A percentile compares a stretch with the other conserved stretches of the same genome.
phyloP scores from a whole-genome alignment of 2,888 invertebrate genomes.

The Melangyna quadrimaculata region DNA sequence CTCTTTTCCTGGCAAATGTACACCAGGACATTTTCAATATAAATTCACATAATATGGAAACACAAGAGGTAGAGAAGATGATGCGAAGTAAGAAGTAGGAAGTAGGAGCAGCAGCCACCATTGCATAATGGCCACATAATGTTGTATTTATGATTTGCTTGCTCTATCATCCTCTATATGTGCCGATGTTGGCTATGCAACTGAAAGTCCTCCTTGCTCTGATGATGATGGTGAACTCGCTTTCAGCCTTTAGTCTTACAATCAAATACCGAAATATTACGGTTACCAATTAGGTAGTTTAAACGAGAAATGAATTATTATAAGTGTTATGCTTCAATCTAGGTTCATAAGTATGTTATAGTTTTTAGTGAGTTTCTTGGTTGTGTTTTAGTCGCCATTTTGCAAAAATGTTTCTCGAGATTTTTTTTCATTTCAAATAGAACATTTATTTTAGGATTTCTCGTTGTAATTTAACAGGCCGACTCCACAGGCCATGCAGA shows the following conservation, averaged over 20 bases:
- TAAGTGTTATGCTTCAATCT: no score
- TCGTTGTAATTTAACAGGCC: no score
- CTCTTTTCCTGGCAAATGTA: slow-evolving; percentile 43
- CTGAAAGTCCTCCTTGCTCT: background rate
- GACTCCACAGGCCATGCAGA: no score
- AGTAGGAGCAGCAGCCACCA: slow-evolving; percentile 3
- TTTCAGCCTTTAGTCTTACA: background rate
- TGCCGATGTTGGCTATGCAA: background rate
- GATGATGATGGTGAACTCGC: slow-evolving; percentile 1
- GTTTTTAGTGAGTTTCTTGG: no score
- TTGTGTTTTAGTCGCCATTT: no score
- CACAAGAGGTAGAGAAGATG: no score
- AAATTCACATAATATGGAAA: slow-evolving; percentile 22
- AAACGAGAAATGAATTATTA: background rate
- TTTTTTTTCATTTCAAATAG: no score
- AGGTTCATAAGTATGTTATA: no score
- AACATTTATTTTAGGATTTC: no score
- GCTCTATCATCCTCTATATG: no score
- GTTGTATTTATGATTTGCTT: slow-evolving; percentile 65
- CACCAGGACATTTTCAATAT: slow-evolving; percentile 42
- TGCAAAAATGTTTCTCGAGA: no score
- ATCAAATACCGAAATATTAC: background rate
- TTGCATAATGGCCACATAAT: slow-evolving; percentile 64
- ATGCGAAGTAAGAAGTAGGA: background rate
- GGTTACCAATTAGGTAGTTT: background rate